Percentiles rank a stretch among this genome's conserved stretches.
These are phyloP conservation scores for Rattus norvegicus DNA, from an alignment of 2,113 vertebrate genomes.

Conservation along the genomic window DNA sequence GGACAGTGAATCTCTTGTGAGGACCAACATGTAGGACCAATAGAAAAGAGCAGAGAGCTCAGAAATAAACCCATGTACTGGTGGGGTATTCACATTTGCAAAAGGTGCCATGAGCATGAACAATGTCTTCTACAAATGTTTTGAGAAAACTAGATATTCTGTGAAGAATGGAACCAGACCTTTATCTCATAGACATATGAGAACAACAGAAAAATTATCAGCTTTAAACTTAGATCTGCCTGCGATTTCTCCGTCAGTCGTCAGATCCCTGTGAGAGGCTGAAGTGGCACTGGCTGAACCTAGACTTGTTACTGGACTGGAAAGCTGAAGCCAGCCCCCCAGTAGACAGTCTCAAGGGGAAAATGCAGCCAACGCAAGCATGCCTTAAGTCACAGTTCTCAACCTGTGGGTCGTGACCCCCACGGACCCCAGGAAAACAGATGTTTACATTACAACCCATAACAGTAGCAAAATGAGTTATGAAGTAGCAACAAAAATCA, in stretches of 20 bases:
- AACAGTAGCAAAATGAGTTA: background rate
- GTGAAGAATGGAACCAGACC: background rate
- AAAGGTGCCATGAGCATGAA: background rate
- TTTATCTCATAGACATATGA: background rate
- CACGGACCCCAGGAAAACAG: background rate
- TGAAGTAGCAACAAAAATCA: background rate
- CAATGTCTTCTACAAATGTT: background rate
- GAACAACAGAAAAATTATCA: background rate
- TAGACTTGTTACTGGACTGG: background rate
- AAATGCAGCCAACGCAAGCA: background rate
- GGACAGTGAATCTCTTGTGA: background rate
- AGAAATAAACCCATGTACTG: background rate
- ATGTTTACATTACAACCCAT: background rate
- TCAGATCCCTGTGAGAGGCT: no score
- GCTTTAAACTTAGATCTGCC: background rate
- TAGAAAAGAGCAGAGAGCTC: background rate
- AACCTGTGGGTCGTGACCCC: background rate
- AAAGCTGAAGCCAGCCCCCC: background rate
- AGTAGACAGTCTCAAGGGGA: background rate
- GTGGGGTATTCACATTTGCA: background rate
- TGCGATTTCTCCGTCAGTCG: background rate
- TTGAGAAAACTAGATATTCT: background rate
- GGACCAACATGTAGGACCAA: background rate
- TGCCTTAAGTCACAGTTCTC: background rate
- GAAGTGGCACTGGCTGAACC: background rate